phyloP scores from a whole-genome alignment of 2,797 vertebrate genomes.

The Echeneis naucrates region DNA sequence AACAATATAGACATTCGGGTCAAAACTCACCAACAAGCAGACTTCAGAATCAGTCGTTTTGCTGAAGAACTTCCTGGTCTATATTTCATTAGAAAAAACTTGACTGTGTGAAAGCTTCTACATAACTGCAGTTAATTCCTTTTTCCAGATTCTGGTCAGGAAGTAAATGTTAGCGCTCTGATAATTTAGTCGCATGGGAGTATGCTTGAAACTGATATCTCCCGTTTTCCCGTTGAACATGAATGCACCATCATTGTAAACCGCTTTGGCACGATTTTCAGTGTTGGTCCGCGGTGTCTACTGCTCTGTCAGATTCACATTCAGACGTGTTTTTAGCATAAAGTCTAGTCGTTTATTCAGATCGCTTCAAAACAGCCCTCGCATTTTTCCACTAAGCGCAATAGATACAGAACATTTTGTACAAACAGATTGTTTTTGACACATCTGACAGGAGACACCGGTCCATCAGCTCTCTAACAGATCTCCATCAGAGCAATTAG shows the following conservation, averaged over 20 bases:
- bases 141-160: too few relatives aligned
- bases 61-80: neutral
- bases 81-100: neutral
- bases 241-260: constrained; percentile 49
- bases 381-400: neutral
- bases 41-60: neutral
- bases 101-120: neutral
- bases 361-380: neutral
- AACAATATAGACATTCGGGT: neutral
- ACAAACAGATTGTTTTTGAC: neutral
- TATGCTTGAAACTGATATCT: neutral
- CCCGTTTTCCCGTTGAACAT: constrained; percentile 17
- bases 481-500: constrained; percentile 18
- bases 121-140: too few relatives aligned
- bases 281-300: constrained; percentile 28
- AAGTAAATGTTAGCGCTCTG: neutral
- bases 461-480: neutral
- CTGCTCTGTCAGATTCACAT: too few relatives aligned
- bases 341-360: neutral
- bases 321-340: neutral
- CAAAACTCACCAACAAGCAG: neutral
- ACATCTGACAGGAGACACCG: neutral
- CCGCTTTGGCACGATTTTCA: constrained; percentile 50
- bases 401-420: neutral
- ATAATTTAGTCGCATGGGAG: neutral